These are phyloP conservation scores for Galaxias olidus DNA, from an alignment of 2,797 vertebrate genomes.

Conservation along the genomic window DNA sequence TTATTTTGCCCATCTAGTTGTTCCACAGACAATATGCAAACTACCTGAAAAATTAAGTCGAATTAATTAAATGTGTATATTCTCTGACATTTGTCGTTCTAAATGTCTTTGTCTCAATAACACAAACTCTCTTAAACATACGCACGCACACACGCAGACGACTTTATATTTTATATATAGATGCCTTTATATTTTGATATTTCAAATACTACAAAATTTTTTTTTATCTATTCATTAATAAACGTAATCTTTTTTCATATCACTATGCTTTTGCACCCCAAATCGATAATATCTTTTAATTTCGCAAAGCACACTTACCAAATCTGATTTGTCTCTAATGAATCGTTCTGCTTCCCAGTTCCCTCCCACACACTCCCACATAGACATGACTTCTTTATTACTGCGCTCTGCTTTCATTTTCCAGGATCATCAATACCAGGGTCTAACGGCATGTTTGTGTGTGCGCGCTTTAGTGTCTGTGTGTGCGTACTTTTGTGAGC, in stretches of 20 bases:
- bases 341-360: slow-evolving; percentile 24
- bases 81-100: no score
- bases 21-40: neutral
- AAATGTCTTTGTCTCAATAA: neutral
- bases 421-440: slow-evolving; percentile 29
- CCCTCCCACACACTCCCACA: slow-evolving; percentile 20
- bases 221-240: neutral
- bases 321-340: slow-evolving; percentile 28
- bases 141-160: no score
- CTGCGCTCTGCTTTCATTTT: slow-evolving; percentile 18
- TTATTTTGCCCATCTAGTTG: neutral
- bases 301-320: slow-evolving; percentile 18
- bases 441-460: neutral
- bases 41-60: no score
- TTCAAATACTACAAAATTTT: neutral
- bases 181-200: neutral
- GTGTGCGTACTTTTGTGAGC: neutral
- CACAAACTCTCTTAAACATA: neutral
- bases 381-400: slow-evolving; percentile 28
- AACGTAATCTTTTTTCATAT: neutral
- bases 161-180: no score
- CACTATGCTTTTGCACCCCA: neutral
- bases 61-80: no score
- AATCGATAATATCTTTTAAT: slow-evolving; percentile 13
- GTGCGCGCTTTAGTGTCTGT: slow-evolving; percentile 9